These are phyloP conservation scores for Malacosoma neustria DNA, from an alignment of 2,888 invertebrate species.

Conservation along the genomic window DNA sequence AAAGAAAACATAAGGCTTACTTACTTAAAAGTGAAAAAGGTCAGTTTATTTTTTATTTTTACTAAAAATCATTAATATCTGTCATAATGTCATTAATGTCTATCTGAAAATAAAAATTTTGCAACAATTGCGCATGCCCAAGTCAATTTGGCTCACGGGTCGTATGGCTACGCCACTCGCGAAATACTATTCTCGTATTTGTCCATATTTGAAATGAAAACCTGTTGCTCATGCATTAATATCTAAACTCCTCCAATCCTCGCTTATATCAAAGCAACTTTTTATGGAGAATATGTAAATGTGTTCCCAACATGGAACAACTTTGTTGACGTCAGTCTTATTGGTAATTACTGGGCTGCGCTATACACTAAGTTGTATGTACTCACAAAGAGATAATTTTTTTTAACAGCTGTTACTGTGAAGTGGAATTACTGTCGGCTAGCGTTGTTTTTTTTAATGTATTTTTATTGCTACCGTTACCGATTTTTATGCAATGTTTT, in stretches of 20 bases:
- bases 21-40: slow-evolving; percentile 82
- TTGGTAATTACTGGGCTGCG: slow-evolving; percentile 25
- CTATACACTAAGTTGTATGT: slow-evolving; percentile 18
- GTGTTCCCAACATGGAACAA: slow-evolving; percentile 9
- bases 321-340: slow-evolving; percentile 7
- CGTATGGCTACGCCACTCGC: slow-evolving; percentile 55
- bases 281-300: slow-evolving; percentile 18
- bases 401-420: not conserved
- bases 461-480: not conserved
- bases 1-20: slow-evolving; percentile 79
- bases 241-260: slow-evolving; percentile 44
- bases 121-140: slow-evolving; percentile 54
- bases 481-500: too few species aligned
- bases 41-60: slow-evolving; percentile 52
- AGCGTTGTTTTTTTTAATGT: not conserved
- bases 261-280: slow-evolving; percentile 18
- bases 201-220: slow-evolving; percentile 58
- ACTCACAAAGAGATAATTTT: not conserved
- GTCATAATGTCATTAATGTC: too few species aligned
- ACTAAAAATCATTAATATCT: slow-evolving; percentile 27
- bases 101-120: too few species aligned
- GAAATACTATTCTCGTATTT: slow-evolving; percentile 63
- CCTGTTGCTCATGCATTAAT: slow-evolving; percentile 67
- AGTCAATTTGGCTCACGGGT: slow-evolving; percentile 21
- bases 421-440: too few species aligned